Evolutionary conservation across 2,113 vertebrate species (phyloP).

Genomic region (Pelecanoides urinatrix): DNA sequence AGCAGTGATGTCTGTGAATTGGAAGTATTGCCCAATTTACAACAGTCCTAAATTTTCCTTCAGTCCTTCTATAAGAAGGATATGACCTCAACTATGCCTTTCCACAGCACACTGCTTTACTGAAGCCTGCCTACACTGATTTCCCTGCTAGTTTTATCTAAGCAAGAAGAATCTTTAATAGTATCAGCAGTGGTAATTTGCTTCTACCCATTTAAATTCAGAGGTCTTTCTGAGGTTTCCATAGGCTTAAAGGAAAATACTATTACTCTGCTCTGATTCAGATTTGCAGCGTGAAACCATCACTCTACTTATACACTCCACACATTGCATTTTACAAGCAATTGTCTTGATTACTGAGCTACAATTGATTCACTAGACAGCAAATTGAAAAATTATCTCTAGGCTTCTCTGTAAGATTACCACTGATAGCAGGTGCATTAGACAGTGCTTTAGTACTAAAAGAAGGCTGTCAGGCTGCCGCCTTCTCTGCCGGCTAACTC

Average conservation of each 20-base stretch:
- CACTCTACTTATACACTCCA: not conserved
- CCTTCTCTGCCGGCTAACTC: not conserved
- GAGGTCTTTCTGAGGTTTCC: not conserved
- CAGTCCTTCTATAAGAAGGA: not conserved
- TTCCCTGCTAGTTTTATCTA: not conserved
- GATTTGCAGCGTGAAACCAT: not conserved
- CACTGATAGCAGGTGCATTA: slow-evolving; percentile 51
- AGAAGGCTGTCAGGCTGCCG: slow-evolving; percentile 14
- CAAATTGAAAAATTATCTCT: slow-evolving; percentile 66
- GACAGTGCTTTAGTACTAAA: slow-evolving; percentile 13
- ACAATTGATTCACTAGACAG: slow-evolving; percentile 58
- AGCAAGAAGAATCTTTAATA: not conserved
- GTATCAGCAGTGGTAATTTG: not conserved
- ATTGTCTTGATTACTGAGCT: slow-evolving; percentile 59
- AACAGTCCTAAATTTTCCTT: not conserved
- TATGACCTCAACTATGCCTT: not conserved
- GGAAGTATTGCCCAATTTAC: not conserved
- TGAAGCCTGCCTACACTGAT: not conserved
- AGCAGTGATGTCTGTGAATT: not conserved
- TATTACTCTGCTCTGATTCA: slow-evolving; percentile 4
- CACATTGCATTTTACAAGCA: slow-evolving; percentile 1
- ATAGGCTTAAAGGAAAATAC: not conserved
- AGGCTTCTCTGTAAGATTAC: slow-evolving; percentile 54
- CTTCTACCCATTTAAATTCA: not conserved
- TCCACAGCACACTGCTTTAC: not conserved